These are phyloP conservation scores for Clanis bilineata DNA, from an alignment of 2,888 invertebrate genomes.

Conservation along the genomic window DNA sequence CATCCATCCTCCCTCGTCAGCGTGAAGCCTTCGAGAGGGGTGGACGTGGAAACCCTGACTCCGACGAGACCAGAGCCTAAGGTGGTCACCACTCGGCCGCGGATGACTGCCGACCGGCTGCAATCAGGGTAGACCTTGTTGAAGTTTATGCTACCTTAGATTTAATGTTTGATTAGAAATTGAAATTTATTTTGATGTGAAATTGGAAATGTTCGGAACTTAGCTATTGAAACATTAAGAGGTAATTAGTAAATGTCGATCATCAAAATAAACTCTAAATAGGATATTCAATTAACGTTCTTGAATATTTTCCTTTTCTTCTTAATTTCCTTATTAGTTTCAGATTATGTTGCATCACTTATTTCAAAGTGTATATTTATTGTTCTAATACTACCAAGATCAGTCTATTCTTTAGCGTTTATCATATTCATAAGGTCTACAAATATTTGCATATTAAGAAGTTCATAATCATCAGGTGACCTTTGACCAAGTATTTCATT, in stretches of 20 bases:
- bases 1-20: conserved; percentile 95
- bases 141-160: background rate
- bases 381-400: no score
- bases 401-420: no score
- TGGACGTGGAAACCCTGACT: conserved; percentile 96
- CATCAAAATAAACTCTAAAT: no score
- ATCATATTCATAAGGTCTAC: background rate
- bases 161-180: background rate
- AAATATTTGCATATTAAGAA: background rate
- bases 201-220: no score
- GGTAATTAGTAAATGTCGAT: background rate
- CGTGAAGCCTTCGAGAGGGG: conserved; percentile 97
- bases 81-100: conserved; percentile 95
- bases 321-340: no score
- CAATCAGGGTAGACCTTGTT: conserved; percentile 23
- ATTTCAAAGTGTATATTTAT: no score
- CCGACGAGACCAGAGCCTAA: conserved; percentile 97
- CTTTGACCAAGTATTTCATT: background rate
- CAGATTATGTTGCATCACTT: no score
- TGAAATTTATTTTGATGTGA: no score
- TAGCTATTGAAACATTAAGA: background rate
- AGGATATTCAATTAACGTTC: no score
- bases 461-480: background rate
- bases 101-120: conserved; percentile 98
- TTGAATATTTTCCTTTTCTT: no score